Evolutionary conservation across 2,113 vertebrate species (phyloP), one percentile per base, ranked within the genome.

Genomic region (Mixornis gularis): DNA sequence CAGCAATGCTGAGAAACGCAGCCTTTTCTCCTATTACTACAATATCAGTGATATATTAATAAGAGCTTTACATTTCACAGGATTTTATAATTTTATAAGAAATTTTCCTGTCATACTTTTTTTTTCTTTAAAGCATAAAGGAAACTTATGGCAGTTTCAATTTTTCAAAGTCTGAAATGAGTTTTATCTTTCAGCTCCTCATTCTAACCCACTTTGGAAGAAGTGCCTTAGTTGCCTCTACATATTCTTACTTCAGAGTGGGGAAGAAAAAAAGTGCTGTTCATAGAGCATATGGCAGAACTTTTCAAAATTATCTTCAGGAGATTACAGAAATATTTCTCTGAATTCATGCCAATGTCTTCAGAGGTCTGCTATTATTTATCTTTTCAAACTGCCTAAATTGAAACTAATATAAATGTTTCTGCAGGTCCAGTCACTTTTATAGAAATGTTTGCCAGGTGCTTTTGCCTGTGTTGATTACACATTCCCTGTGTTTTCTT

Each of bases 371-470:
- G 32, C 8, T 87, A 6, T 12, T 92, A 38, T 5, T 15, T 40
- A 34, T 36, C 17, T 65, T 62, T 76, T 51, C 51, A 89, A 85
- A 58, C 34, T 1, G 12, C 11, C 49, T 15, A 46, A 65, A 87
- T 49, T 38, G 15, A 80, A 84, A 63, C 3, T 5, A 63, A 66
- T 27, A 24, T 0, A 25, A 25, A 14, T 14, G 10, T n/a, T 90
- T 81, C 49, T 60, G 32, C 32, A 83, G 22, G 36, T 79, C 58
- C 10, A 36, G n/a, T 41, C 22, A 69, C 64, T 91, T 85, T 49
- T 25, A 64, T 2, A 72, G 16, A 29, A 87, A 62, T 0, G 0
- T 46, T 77, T 70, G 14, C 29, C 32, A 46, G 20, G 8, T 44
- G 16, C 9, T 83, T 78, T 29, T 87, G 24, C 25, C 15, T 52